Conservation (phyloP, 64 coral and sea anemone genomes). For the Dendronephthya gigantea region DNA sequence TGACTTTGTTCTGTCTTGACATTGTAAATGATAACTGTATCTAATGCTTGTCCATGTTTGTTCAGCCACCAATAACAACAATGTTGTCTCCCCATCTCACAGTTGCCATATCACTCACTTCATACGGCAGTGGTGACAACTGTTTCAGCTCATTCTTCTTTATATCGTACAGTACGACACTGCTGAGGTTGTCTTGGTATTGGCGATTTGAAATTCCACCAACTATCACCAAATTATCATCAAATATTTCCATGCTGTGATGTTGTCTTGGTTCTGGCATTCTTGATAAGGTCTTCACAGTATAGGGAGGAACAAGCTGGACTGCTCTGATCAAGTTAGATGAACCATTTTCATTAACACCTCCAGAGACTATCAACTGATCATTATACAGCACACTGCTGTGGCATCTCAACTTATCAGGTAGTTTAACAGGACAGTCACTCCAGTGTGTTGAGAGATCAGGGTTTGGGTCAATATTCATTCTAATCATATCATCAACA, state of each 20-base stretch:
- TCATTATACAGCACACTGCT: neutral
- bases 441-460: neutral
- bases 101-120: neutral
- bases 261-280: neutral
- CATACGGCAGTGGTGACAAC: neutral
- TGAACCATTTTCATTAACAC: neutral
- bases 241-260: neutral
- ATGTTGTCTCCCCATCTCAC: neutral
- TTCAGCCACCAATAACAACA: neutral
- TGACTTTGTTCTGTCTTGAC: too few species aligned
- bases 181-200: neutral
- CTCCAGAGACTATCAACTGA: neutral
- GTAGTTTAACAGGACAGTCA: neutral
- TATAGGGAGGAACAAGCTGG: neutral
- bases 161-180: neutral
- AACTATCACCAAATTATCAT: neutral
- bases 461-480: neutral
- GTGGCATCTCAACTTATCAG: neutral
- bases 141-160: neutral
- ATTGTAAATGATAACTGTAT: too few species aligned
- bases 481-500: neutral
- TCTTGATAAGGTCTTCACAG: neutral
- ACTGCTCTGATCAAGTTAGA: neutral
- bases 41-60: neutral
- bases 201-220: neutral